A percentile compares a stretch with the other conserved stretches of the same genome.
These are phyloP conservation scores for Embidobia sp. DNA, from an alignment of 2,888 invertebrate species.

Conservation along the genomic window DNA sequence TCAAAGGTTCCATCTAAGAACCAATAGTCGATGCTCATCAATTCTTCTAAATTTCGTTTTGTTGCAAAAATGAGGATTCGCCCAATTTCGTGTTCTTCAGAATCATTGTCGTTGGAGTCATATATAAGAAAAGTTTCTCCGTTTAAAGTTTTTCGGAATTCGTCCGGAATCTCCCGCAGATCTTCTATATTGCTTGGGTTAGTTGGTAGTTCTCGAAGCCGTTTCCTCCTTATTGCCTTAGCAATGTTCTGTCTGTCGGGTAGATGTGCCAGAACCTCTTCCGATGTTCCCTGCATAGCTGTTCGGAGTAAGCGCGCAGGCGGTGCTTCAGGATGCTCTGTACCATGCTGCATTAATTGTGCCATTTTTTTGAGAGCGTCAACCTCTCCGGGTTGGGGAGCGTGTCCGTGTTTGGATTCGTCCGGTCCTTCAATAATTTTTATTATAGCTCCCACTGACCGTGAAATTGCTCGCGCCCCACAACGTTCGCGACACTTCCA, in stretches of 20 bases:
- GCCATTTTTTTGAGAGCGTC: neutral
- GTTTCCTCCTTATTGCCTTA: neutral
- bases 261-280: neutral
- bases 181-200: neutral
- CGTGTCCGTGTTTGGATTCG: neutral
- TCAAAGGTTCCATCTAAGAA: no score
- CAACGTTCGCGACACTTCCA: conserved; percentile 1
- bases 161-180: neutral
- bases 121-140: neutral
- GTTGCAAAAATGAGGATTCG: no score
- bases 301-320: neutral
- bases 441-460: neutral
- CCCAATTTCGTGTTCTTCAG: neutral
- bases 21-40: no score
- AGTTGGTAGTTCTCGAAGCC: neutral
- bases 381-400: neutral
- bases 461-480: neutral
- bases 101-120: neutral
- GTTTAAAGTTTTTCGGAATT: neutral
- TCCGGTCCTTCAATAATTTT: neutral
- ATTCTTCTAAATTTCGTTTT: neutral
- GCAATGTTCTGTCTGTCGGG: neutral
- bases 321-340: neutral
- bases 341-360: neutral
- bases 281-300: neutral